A percentile compares a stretch with the other conserved stretches of the same genome.
Conservation (phyloP, 2,888 invertebrate genomes). For the Calameuta idolon region DNA sequence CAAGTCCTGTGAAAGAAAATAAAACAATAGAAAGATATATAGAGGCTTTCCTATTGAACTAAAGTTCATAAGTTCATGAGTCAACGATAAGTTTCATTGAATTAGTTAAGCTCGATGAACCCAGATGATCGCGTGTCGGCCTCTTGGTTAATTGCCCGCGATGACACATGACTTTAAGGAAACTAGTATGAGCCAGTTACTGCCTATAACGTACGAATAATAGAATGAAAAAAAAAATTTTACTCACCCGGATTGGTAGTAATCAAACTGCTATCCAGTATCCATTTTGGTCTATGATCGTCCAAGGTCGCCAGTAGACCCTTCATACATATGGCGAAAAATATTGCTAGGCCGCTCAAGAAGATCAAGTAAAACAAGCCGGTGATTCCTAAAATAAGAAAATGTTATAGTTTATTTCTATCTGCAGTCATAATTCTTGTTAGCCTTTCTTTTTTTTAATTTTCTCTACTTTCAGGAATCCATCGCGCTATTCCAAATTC, state of each 20-base stretch:
- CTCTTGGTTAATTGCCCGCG: neutral
- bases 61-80: neutral
- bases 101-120: neutral
- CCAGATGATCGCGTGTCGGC: neutral
- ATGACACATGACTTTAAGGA: neutral
- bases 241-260: constrained; percentile 76
- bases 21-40: neutral
- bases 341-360: constrained; percentile 83
- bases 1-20: constrained; percentile 69
- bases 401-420: neutral
- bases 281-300: constrained; percentile 79
- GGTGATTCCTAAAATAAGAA: constrained; percentile 79
- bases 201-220: too few relatives aligned
- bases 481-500: neutral
- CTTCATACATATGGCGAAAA: constrained; percentile 90
- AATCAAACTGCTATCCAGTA: constrained; percentile 82
- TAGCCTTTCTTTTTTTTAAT: neutral
- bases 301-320: constrained; percentile 81
- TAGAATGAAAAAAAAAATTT: neutral
- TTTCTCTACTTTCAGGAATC: neutral
- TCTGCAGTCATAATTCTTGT: neutral
- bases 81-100: neutral
- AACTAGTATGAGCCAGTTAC: neutral
- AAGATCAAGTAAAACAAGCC: constrained; percentile 88
- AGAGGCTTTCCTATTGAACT: neutral